Conservation (phyloP, 53 echinoderm and acorn worm species). For the Arbacia lixula region DNA sequence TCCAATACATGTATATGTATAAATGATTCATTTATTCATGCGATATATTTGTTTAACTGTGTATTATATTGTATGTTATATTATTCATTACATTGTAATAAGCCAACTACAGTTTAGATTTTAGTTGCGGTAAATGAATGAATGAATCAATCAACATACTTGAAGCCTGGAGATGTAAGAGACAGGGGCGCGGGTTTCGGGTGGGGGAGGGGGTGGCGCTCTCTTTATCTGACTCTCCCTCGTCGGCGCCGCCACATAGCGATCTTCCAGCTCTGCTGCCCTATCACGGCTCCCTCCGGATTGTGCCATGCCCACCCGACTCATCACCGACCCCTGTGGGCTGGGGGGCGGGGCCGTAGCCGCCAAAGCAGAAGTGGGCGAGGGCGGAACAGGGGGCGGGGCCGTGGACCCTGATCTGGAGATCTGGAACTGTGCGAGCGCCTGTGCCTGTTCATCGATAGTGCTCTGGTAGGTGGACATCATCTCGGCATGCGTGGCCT, state of each 20-base stretch:
- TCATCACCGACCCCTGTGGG: background rate
- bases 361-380: background rate
- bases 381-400: background rate
- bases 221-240: background rate
- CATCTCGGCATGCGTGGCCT: constrained; percentile 32
- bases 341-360: background rate
- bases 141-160: too few relatives aligned
- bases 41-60: too few relatives aligned
- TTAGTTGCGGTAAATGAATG: too few relatives aligned
- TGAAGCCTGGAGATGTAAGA: constrained; percentile 88
- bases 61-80: background rate
- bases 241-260: constrained; percentile 29
- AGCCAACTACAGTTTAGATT: too few relatives aligned
- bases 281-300: too few relatives aligned
- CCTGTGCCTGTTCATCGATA: constrained; percentile 43
- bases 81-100: too few relatives aligned
- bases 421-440: constrained; percentile 48
- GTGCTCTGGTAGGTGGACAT: constrained; percentile 8
- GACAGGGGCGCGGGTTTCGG: background rate
- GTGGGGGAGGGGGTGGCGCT: background rate
- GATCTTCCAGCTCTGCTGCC: constrained; percentile 23
- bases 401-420: constrained; percentile 27
- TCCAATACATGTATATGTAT: background rate
- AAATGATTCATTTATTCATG: too few relatives aligned
- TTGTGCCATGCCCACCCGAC: too few relatives aligned